A percentile compares a stretch with the other conserved stretches of the same genome.
Evolutionary conservation across 2,888 invertebrate species (phyloP).

Genomic region (Lissocephala sabroskyi): DNA sequence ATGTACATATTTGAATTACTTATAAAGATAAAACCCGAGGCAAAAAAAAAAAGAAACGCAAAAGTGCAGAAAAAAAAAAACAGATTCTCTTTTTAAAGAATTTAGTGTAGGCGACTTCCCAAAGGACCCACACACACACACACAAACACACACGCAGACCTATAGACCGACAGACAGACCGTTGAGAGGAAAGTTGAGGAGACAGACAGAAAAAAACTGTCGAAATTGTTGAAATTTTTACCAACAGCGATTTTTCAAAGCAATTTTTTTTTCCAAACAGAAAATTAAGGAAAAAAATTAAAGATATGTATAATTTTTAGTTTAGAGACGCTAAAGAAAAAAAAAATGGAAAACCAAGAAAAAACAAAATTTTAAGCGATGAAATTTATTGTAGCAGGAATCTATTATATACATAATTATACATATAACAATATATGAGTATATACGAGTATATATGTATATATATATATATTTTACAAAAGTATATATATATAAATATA

Average conservation of each 20-base stretch:
- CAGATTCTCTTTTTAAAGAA: conserved; percentile 12
- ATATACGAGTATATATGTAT: conserved; percentile 26
- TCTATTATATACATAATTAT: conserved; percentile 37
- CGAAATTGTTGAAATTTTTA: conserved; percentile 54
- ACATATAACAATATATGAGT: conserved; percentile 16
- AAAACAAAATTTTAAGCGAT: conserved; percentile 33
- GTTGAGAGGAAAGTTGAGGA: too few relatives aligned
- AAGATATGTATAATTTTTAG: conserved; percentile 27
- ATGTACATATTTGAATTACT: conserved; percentile 61
- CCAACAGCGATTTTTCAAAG: conserved; percentile 51
- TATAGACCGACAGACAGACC: too few relatives aligned
- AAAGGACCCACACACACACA: conserved; percentile 19
- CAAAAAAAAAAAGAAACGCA: conserved; percentile 14
- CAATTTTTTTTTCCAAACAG: conserved; percentile 23
- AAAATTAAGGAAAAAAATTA: conserved; percentile 16
- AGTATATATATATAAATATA: background rate
- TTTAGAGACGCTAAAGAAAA: conserved; percentile 21
- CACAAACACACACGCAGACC: conserved; percentile 3
- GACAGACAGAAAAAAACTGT: background rate
- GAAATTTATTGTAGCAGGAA: conserved; percentile 53
- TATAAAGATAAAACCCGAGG: conserved; percentile 25
- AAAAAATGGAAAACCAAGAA: conserved; percentile 18
- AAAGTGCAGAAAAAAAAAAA: conserved; percentile 25
- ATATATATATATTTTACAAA: conserved; percentile 13
- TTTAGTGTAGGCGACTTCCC: background rate